Conservation (phyloP, 2,888 invertebrate genomes). For the Ophion slaviceki region DNA sequence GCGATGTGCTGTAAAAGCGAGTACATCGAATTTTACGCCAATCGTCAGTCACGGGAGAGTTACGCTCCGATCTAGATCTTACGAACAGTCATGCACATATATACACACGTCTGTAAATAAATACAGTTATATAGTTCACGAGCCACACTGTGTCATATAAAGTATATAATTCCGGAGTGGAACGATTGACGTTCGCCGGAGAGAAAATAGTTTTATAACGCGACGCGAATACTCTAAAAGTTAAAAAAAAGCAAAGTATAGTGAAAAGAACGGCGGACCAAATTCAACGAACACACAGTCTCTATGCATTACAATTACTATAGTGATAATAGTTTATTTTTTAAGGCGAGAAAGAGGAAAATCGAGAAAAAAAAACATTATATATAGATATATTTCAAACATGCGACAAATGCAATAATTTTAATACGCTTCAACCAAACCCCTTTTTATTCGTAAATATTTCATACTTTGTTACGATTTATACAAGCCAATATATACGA, state of each 20-base stretch:
- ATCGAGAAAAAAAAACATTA: constrained; percentile 35
- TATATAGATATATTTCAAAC: constrained; percentile 28
- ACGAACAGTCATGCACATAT: constrained; percentile 3
- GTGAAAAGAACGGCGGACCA: background rate
- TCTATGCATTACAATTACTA: constrained; percentile 44
- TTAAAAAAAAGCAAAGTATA: constrained; percentile 10
- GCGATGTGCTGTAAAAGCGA: background rate
- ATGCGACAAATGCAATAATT: constrained; percentile 57
- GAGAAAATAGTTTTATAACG: constrained; percentile 38
- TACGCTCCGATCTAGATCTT: background rate
- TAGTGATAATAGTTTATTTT: constrained; percentile 46
- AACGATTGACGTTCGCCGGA: constrained; percentile 24
- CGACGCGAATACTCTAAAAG: constrained; percentile 17
- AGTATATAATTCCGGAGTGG: constrained; percentile 33
- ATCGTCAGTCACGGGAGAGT: background rate
- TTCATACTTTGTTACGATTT: constrained; percentile 76
- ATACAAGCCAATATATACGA: constrained; percentile 65
- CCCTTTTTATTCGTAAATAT: constrained; percentile 69
- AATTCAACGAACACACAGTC: constrained; percentile 37
- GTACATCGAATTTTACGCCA: background rate
- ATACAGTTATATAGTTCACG: constrained; percentile 53
- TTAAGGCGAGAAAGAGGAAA: constrained; percentile 28
- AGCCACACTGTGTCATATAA: constrained; percentile 44
- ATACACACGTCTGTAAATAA: constrained; percentile 61
- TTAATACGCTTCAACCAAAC: constrained; percentile 65